Evolutionary conservation across 2,888 invertebrate genomes (phyloP).

Genomic region (Chrysina gloriosa): DNA sequence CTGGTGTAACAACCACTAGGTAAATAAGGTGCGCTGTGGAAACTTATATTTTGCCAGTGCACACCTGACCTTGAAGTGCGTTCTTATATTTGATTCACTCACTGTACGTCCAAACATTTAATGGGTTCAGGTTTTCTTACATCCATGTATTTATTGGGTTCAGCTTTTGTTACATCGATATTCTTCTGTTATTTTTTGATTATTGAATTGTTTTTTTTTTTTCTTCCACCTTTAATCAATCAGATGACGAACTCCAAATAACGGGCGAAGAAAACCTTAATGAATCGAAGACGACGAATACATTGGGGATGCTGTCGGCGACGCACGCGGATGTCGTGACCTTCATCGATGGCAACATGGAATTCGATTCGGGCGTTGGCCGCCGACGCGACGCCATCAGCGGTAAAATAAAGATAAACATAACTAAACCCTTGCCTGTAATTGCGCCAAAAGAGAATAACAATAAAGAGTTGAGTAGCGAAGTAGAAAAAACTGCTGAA

Average conservation of each 20-base stretch:
- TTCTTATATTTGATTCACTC: too few relatives aligned
- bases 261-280: conserved; percentile 65
- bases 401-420: conserved; percentile 84
- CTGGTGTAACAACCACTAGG: too few relatives aligned
- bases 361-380: conserved; percentile 61
- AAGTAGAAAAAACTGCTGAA: conserved; percentile 51
- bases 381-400: conserved; percentile 59
- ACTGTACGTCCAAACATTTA: too few relatives aligned
- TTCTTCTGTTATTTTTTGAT: too few relatives aligned
- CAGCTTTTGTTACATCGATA: too few relatives aligned
- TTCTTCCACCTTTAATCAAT: background rate
- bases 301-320: conserved; percentile 61
- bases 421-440: conserved; percentile 75
- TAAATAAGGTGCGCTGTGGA: too few relatives aligned
- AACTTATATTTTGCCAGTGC: too few relatives aligned
- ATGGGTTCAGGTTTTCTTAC: too few relatives aligned
- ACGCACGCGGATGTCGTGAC: conserved; percentile 71
- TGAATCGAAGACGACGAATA: conserved; percentile 37
- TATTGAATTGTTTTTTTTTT: background rate
- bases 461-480: conserved; percentile 55
- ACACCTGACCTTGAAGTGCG: too few relatives aligned
- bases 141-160: too few relatives aligned
- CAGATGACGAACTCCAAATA: conserved; percentile 60
- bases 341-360: conserved; percentile 83
- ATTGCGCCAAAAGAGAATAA: conserved; percentile 64